A percentile compares a stretch with the other conserved stretches of the same genome.
These are phyloP conservation scores for Tethya wilhelma DNA, from an alignment of 37 sponge, comb jelly and placozoan genomes.

Conservation along the genomic window DNA sequence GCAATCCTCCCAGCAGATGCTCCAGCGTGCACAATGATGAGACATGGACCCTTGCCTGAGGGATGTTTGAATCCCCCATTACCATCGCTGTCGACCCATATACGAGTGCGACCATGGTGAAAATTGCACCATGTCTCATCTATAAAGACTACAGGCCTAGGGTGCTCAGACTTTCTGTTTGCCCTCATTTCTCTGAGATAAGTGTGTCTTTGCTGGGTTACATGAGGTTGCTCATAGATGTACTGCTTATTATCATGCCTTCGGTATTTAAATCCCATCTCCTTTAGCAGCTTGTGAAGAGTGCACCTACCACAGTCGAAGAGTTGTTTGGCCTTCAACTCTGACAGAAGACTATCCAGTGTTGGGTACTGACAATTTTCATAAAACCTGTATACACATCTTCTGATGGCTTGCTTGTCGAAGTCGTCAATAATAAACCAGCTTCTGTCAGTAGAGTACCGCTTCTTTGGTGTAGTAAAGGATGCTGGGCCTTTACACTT, in stretches of 20 bases:
- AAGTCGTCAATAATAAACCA: neutral
- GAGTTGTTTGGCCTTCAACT: neutral
- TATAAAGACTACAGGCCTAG: neutral
- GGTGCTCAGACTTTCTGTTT: neutral
- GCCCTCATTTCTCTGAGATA: neutral
- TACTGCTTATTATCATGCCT: conserved; percentile 7
- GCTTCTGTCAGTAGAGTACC: neutral
- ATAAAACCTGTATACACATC: neutral
- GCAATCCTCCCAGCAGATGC: neutral
- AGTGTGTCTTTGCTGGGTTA: no score
- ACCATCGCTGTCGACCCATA: conserved; percentile 2
- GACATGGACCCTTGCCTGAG: neutral
- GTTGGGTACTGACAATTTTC: conserved; percentile 15
- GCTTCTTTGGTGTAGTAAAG: neutral
- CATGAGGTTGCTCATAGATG: neutral
- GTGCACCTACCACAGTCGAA: conserved; percentile 10
- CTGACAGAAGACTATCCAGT: conserved; percentile 11
- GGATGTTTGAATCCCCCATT: neutral
- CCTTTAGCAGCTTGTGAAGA: neutral
- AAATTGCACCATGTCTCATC: neutral
- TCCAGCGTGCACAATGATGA: conserved; percentile 9
- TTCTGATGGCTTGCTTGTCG: neutral
- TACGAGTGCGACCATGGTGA: no score
- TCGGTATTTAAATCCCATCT: conserved; percentile 29
- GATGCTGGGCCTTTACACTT: neutral